These are phyloP conservation scores for Molossus alvarezi DNA, from an alignment of 2,797 vertebrate genomes.

Conservation along the genomic window DNA sequence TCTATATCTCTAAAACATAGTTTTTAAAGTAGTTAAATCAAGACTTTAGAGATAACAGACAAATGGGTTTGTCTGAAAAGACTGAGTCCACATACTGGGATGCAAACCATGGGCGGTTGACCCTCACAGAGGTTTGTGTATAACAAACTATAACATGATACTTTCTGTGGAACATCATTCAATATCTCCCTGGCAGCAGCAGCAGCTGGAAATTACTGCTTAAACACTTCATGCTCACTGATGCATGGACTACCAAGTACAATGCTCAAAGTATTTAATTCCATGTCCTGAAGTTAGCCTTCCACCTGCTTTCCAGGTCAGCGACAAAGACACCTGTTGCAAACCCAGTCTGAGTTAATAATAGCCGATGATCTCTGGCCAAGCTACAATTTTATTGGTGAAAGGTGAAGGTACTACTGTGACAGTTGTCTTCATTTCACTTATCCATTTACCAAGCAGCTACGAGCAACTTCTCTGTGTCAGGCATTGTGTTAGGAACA, in stretches of 20 bases:
- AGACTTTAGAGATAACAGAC: neutral
- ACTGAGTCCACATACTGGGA: neutral
- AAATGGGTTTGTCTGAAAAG: constrained; percentile 27
- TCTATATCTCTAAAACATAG: neutral
- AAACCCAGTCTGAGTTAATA: neutral
- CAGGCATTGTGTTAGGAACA: neutral
- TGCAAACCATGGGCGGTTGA: neutral
- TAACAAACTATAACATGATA: neutral
- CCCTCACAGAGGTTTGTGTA: neutral
- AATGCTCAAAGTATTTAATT: neutral
- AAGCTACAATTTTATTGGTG: neutral
- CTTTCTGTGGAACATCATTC: neutral
- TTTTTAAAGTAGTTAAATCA: constrained; percentile 16
- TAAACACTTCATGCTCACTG: neutral
- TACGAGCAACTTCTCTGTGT: neutral
- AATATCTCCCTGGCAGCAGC: neutral
- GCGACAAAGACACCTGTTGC: neutral
- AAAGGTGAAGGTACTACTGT: neutral
- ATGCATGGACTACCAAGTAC: neutral
- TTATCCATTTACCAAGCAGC: neutral
- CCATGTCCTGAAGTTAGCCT: neutral
- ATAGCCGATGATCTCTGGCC: neutral
- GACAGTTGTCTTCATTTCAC: neutral
- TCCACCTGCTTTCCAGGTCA: constrained; percentile 21
- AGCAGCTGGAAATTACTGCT: constrained; percentile 8